phyloP scores from a whole-genome alignment of 2,113 vertebrate species.

The Azemiops feae region DNA sequence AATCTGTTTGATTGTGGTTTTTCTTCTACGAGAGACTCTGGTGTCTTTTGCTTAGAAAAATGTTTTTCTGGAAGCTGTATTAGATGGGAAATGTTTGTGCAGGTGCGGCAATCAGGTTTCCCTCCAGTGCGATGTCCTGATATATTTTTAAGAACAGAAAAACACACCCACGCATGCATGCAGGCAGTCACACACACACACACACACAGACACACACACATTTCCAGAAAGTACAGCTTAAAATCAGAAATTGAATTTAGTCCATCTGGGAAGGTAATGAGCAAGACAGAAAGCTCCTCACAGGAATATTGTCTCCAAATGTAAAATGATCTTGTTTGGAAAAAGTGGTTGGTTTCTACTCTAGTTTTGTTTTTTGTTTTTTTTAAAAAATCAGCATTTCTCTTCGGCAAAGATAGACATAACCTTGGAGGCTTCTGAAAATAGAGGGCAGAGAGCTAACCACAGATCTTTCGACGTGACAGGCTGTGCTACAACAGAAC shows the following conservation, averaged over 20 bases:
- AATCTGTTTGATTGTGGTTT: background rate
- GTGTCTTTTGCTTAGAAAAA: background rate
- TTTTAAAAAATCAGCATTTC: conserved; percentile 8
- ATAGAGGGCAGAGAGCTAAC: conserved; percentile 15
- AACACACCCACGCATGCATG: conserved; percentile 20
- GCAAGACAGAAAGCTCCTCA: conserved; percentile 48
- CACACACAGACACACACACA: background rate
- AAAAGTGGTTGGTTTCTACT: conserved; percentile 38
- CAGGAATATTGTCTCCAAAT: conserved; percentile 50
- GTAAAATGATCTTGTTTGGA: conserved; percentile 51
- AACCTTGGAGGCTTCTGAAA: conserved; percentile 20
- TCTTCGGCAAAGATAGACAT: conserved; percentile 25
- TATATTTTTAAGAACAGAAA: conserved; percentile 50
- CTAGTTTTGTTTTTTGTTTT: background rate
- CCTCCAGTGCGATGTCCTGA: background rate
- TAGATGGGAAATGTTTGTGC: conserved; percentile 36
- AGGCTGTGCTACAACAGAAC: background rate
- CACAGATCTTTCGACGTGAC: background rate
- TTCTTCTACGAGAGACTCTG: background rate
- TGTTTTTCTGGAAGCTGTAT: background rate
- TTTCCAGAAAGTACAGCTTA: background rate
- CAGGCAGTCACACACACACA: background rate
- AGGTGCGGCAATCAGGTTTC: conserved; percentile 52
- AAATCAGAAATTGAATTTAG: conserved; percentile 42
- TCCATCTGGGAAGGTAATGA: conserved; percentile 56